Percentiles rank a stretch among this genome's conserved stretches.
Evolutionary conservation across 2,797 vertebrate genomes (phyloP).

Genomic region (Hafferia zeledoni): DNA sequence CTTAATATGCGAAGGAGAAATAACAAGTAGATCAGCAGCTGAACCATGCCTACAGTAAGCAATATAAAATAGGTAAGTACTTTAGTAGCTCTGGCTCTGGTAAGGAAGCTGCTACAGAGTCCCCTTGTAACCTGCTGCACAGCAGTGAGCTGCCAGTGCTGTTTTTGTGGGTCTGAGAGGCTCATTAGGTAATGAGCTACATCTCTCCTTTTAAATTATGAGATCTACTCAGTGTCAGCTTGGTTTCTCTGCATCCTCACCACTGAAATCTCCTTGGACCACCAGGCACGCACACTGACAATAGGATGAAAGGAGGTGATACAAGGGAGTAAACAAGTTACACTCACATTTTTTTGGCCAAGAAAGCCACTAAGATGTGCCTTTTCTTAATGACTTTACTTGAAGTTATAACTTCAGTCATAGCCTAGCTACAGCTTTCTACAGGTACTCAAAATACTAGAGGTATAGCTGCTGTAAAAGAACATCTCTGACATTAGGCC

Average conservation of each 20-base stretch:
- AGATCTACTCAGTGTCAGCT: background rate
- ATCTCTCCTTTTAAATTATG: background rate
- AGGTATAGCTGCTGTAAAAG: background rate
- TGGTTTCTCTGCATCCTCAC: background rate
- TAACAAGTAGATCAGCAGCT: background rate
- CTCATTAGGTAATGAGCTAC: background rate
- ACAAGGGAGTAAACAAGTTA: background rate
- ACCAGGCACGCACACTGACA: rapidly evolving
- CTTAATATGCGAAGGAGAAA: background rate
- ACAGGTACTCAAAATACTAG: background rate
- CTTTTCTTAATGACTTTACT: background rate
- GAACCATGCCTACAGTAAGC: background rate
- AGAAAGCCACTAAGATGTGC: background rate
- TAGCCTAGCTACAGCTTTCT: background rate
- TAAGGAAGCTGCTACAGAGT: background rate
- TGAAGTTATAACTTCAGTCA: background rate
- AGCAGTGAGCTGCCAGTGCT: background rate
- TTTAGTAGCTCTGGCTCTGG: background rate
- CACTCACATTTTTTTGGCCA: rapidly evolving
- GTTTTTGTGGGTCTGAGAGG: background rate
- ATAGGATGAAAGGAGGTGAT: background rate
- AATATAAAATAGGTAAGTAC: background rate
- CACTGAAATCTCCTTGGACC: background rate
- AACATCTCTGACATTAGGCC: background rate
- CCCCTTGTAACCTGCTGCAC: background rate